These are phyloP conservation scores for Lissonota sp. DNA, from an alignment of 2,888 invertebrate species.

Conservation along the genomic window DNA sequence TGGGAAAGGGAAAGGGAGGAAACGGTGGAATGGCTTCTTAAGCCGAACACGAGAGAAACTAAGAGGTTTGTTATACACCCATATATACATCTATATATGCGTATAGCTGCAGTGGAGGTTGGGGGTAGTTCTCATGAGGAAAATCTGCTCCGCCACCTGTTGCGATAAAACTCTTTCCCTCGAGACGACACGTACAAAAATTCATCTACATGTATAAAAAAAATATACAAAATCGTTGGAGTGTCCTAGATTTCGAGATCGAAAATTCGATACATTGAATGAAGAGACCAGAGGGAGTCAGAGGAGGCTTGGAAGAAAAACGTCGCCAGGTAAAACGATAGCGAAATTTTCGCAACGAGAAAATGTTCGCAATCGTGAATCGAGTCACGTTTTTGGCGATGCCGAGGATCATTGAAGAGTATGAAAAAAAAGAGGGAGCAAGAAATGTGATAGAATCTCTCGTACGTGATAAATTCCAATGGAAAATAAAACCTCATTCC, in stretches of 20 bases:
- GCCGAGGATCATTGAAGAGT: slow-evolving; percentile 24
- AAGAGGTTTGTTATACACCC: slow-evolving; percentile 12
- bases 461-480: slow-evolving; percentile 40
- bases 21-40: slow-evolving; percentile 38
- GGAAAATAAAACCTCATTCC: slow-evolving; percentile 4
- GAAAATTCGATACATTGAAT: slow-evolving; percentile 43
- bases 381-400: slow-evolving; percentile 56
- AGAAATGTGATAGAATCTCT: slow-evolving; percentile 41
- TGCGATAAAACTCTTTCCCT: slow-evolving; percentile 73
- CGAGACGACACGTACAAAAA: slow-evolving; percentile 56
- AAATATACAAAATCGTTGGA: neutral
- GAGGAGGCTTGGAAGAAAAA: neutral
- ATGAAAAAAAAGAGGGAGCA: slow-evolving; percentile 8
- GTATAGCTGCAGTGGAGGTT: neutral
- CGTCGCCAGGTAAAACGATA: slow-evolving; percentile 1
- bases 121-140: slow-evolving; percentile 24
- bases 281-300: neutral
- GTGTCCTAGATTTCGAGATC: neutral
- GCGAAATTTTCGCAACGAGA: slow-evolving; percentile 34
- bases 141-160: slow-evolving; percentile 71
- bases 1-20: neutral
- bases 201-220: neutral
- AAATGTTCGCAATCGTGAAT: slow-evolving; percentile 27
- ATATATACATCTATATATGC: slow-evolving; percentile 9
- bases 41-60: slow-evolving; percentile 21